Evolutionary conservation across 2,888 invertebrate genomes (phyloP).

Genomic region (Caenorhabditis imperialis): DNA sequence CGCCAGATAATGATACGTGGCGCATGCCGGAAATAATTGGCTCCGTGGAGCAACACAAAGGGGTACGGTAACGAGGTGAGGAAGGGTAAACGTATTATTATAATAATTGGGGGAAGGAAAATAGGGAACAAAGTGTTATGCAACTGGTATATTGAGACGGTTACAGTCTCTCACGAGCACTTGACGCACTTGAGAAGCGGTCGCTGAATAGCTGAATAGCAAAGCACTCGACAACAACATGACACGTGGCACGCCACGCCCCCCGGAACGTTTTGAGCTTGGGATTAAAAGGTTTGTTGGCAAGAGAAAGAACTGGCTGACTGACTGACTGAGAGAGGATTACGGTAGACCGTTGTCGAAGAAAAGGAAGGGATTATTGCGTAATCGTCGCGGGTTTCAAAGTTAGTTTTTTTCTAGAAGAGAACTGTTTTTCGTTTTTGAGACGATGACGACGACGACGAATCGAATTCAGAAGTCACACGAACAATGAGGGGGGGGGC

Average conservation of each 20-base stretch:
- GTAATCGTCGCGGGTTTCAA: slow-evolving; percentile 25
- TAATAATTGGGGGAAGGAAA: background rate
- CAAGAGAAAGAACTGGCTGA: slow-evolving; percentile 16
- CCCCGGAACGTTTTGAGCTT: slow-evolving; percentile 43
- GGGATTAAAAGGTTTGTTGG: slow-evolving; percentile 42
- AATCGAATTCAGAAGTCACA: slow-evolving; percentile 1
- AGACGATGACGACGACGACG: too few species aligned
- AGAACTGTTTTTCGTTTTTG: background rate
- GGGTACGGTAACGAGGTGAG: slow-evolving; percentile 16
- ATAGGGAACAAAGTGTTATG: slow-evolving; percentile 13
- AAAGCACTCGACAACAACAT: background rate
- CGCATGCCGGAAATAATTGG: slow-evolving; percentile 21
- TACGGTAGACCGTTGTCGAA: slow-evolving; percentile 47
- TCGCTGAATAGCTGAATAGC: slow-evolving; percentile 30
- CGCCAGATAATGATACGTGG: slow-evolving; percentile 30
- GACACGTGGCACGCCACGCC: slow-evolving; percentile 9
- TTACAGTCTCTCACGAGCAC: slow-evolving; percentile 41
- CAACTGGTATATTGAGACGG: slow-evolving; percentile 29
- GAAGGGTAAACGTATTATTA: background rate
- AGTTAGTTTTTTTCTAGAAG: slow-evolving; percentile 13
- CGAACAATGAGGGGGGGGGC: background rate
- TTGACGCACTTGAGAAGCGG: slow-evolving; percentile 50
- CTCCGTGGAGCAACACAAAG: slow-evolving; percentile 1
- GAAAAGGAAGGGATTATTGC: slow-evolving; percentile 31
- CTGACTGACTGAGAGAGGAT: slow-evolving; percentile 27